phyloP scores from a whole-genome alignment of 2,888 invertebrate genomes.

The Syrista parreyssii region DNA sequence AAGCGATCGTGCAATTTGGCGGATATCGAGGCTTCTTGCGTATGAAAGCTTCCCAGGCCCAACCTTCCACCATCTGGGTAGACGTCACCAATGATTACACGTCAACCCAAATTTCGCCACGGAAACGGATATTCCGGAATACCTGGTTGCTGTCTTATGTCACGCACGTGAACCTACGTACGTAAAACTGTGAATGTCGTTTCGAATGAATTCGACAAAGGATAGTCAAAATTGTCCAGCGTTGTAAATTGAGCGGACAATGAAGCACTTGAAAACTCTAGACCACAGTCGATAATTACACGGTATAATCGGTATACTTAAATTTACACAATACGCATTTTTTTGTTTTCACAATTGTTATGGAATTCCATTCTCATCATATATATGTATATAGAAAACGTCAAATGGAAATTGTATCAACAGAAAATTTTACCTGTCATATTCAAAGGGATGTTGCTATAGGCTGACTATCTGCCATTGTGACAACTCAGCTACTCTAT shows the following conservation, averaged over 20 bases:
- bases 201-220: neutral
- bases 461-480: neutral
- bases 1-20: slow-evolving; percentile 1
- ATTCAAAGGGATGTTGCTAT: neutral
- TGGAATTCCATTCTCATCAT: too few relatives aligned
- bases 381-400: neutral
- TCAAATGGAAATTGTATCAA: neutral
- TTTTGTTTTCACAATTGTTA: neutral
- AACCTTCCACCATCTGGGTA: neutral
- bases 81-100: slow-evolving; percentile 8
- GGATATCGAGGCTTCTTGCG: neutral
- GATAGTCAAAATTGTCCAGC: neutral
- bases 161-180: neutral
- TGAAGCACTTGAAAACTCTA: neutral
- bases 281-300: neutral
- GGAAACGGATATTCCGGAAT: slow-evolving; percentile 1
- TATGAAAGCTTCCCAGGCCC: neutral
- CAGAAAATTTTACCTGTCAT: neutral
- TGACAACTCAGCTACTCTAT: neutral
- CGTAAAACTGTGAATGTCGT: neutral
- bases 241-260: neutral
- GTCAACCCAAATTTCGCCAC: slow-evolving; percentile 3
- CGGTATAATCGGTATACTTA: neutral
- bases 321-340: neutral
- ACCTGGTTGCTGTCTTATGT: neutral